phyloP scores from a whole-genome alignment of 1,140 invertebrate species.

The Monomorium pharaonis region DNA sequence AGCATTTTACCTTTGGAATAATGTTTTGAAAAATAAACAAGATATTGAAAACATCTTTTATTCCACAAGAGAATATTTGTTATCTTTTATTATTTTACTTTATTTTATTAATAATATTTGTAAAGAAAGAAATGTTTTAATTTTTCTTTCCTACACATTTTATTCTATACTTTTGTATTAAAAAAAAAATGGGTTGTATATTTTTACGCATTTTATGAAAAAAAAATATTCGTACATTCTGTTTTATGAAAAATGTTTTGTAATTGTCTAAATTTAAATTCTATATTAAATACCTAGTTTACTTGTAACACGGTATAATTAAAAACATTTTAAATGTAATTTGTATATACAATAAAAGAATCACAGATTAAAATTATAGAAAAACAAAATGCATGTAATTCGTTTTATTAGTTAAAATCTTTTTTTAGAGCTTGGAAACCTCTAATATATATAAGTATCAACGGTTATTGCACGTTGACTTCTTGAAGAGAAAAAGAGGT shows the following conservation, averaged over 20 bases:
- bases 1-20: not conserved
- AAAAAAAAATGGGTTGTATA: not conserved
- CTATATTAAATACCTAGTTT: not conserved
- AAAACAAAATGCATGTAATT: not conserved
- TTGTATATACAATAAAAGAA: not conserved
- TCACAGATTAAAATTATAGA: not conserved
- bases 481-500: not conserved
- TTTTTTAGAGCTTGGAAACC: not conserved
- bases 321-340: not conserved
- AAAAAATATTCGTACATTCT: not conserved
- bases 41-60: not conserved
- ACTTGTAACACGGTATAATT: not conserved
- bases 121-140: not conserved
- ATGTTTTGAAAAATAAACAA: not conserved
- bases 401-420: not conserved
- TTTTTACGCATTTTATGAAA: not conserved
- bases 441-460: constrained; percentile 27
- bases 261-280: not conserved
- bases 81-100: not conserved
- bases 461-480: not conserved
- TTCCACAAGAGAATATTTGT: not conserved
- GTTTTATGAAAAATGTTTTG: not conserved
- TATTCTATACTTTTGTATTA: not conserved
- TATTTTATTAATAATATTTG: not conserved
- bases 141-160: not conserved